Percentiles rank a stretch among this genome's conserved stretches.
phyloP scores from a whole-genome alignment of 2,888 invertebrate species.

The Clunio marinus region DNA sequence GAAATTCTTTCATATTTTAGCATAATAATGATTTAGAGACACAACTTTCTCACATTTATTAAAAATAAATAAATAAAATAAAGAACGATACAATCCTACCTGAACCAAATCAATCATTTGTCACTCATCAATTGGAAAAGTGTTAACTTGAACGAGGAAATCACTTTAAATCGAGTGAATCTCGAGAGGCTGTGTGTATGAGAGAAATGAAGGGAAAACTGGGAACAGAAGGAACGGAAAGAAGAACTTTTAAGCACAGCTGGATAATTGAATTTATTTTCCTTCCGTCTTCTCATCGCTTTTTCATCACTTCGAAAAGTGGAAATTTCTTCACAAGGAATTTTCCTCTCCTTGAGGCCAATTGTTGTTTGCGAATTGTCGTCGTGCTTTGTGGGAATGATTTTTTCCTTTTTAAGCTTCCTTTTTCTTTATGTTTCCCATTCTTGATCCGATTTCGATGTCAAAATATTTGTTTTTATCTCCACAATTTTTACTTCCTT shows the following conservation, averaged over 20 bases:
- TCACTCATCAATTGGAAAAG: not conserved
- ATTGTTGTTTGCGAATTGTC: conserved; percentile 14
- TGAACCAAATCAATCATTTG: not conserved
- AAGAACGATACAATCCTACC: not conserved
- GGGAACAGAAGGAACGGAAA: too few relatives aligned
- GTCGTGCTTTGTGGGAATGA: conserved; percentile 7
- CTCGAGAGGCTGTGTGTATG: too few relatives aligned
- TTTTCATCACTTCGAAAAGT: not conserved
- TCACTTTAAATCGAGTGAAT: not conserved
- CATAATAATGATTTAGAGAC: too few relatives aligned
- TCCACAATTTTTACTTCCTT: not conserved
- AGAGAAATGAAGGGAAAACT: too few relatives aligned
- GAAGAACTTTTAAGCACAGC: too few relatives aligned
- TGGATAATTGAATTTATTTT: not conserved
- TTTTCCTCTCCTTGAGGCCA: not conserved
- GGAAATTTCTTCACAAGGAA: not conserved
- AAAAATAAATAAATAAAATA: too few relatives aligned
- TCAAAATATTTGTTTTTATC: conserved; percentile 24
- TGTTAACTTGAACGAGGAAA: not conserved
- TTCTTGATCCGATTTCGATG: conserved; percentile 27
- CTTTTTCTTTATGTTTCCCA: not conserved
- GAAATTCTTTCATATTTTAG: too few relatives aligned
- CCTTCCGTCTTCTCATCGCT: not conserved
- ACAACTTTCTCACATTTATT: too few relatives aligned
- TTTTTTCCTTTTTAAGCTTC: not conserved